Evolutionary conservation across 2,113 vertebrate species (phyloP).

Genomic region (Cyprinodon brontotheroides): DNA sequence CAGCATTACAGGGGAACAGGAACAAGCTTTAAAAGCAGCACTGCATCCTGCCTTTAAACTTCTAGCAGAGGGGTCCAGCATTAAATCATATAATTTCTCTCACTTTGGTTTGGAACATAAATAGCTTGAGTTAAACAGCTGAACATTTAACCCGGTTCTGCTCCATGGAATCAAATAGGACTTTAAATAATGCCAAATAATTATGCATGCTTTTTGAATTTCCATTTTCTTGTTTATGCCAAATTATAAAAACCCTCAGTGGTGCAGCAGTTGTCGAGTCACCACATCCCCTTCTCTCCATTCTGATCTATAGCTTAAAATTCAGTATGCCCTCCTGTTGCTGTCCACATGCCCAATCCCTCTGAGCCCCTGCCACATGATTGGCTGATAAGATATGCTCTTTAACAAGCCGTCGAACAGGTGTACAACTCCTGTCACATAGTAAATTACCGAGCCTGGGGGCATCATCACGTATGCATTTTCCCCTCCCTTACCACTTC

Average conservation of each 20-base stretch:
- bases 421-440: conserved; percentile 3
- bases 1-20: conserved; percentile 64
- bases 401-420: background rate
- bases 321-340: background rate
- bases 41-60: conserved; percentile 57
- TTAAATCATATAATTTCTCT: conserved; percentile 36
- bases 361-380: background rate
- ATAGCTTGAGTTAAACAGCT: conserved; percentile 8
- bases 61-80: conserved; percentile 1
- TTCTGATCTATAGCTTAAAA: background rate
- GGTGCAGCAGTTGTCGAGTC: background rate
- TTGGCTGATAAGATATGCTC: background rate
- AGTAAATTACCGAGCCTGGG: conserved; percentile 24
- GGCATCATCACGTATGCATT: background rate
- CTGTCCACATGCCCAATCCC: background rate
- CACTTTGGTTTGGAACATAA: conserved; percentile 22
- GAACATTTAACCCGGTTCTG: conserved; percentile 24
- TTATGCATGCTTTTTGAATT: background rate
- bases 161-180: background rate
- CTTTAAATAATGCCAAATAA: background rate
- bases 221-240: background rate
- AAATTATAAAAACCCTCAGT: background rate
- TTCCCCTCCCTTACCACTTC: background rate
- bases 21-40: conserved; percentile 65
- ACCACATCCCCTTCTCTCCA: no score